These are phyloP conservation scores for Listronotus bonariensis DNA, from an alignment of 1,140 invertebrate species.

Conservation along the genomic window DNA sequence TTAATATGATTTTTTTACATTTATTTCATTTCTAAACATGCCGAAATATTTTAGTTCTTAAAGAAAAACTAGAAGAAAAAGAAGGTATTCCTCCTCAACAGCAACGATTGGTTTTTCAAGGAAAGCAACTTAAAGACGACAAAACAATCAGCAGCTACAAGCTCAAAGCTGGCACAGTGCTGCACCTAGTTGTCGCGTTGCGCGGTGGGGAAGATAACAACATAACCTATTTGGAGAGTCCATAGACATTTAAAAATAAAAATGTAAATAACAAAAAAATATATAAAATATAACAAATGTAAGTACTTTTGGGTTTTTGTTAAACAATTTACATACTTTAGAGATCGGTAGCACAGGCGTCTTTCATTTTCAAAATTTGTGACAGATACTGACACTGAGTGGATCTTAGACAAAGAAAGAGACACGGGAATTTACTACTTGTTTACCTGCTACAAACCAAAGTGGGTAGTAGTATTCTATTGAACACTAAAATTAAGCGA, in stretches of 20 bases:
- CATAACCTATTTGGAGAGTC: slow-evolving; percentile 9
- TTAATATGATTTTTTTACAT: no score
- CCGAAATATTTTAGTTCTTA: slow-evolving; percentile 32
- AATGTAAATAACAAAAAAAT: slow-evolving; percentile 17
- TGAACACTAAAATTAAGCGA: no score
- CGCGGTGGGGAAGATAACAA: slow-evolving; percentile 41
- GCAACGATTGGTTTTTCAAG: slow-evolving; percentile 50
- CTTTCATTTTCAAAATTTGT: no score
- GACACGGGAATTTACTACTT: no score
- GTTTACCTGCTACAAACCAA: no score
- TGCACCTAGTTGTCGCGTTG: slow-evolving; percentile 50
- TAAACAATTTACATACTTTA: no score
- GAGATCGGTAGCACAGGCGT: no score
- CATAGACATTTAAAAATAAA: slow-evolving; percentile 10
- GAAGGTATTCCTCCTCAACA: slow-evolving; percentile 50
- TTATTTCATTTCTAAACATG: background rate
- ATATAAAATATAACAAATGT: background rate
- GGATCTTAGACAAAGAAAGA: no score
- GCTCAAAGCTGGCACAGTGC: slow-evolving; percentile 42
- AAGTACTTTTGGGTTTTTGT: no score
- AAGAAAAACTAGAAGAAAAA: slow-evolving; percentile 49
- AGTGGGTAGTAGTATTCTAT: no score
- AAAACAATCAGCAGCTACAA: slow-evolving; percentile 48
- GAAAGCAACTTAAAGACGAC: slow-evolving; percentile 50
- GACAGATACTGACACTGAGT: no score